These are phyloP conservation scores for Tokudaia muenninki DNA, from an alignment of 2,797 vertebrate species.

Conservation along the genomic window DNA sequence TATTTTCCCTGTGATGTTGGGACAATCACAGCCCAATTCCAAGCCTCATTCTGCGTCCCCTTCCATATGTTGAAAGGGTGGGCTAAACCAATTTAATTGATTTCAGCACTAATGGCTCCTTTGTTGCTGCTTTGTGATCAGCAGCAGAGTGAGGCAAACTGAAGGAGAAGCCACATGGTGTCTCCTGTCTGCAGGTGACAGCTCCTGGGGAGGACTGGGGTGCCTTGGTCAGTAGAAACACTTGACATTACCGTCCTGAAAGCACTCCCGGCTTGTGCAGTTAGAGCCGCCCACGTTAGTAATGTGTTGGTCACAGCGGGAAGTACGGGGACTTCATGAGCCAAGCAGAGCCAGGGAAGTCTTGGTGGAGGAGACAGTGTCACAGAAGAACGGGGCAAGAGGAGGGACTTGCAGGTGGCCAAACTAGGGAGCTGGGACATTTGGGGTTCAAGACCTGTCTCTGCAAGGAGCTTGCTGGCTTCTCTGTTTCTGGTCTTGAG, in stretches of 20 bases:
- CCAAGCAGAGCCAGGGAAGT: not conserved
- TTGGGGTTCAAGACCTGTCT: not conserved
- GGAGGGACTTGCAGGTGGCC: not conserved
- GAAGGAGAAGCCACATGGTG: not conserved
- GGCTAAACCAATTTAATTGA: not conserved
- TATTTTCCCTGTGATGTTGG: slow-evolving; percentile 16
- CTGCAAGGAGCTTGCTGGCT: not conserved
- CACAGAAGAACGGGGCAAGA: not conserved
- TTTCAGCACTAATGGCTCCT: not conserved
- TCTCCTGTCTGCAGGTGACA: not conserved
- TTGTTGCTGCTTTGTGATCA: not conserved
- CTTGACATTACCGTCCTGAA: not conserved
- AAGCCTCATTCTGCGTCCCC: not conserved
- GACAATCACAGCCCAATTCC: slow-evolving; percentile 17
- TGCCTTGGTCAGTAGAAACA: slow-evolving; percentile 13
- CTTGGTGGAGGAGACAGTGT: not conserved
- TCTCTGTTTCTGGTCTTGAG: not conserved
- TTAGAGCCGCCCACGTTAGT: not conserved
- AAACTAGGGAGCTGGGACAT: not conserved
- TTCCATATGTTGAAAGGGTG: not conserved
- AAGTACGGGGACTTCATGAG: not conserved
- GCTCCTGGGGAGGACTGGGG: not conserved
- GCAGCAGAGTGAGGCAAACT: slow-evolving; percentile 1
- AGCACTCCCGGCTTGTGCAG: not conserved
- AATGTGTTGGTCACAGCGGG: not conserved